Conservation (phyloP, 2,888 invertebrate species). For the Tetramorium bicarinatum region DNA sequence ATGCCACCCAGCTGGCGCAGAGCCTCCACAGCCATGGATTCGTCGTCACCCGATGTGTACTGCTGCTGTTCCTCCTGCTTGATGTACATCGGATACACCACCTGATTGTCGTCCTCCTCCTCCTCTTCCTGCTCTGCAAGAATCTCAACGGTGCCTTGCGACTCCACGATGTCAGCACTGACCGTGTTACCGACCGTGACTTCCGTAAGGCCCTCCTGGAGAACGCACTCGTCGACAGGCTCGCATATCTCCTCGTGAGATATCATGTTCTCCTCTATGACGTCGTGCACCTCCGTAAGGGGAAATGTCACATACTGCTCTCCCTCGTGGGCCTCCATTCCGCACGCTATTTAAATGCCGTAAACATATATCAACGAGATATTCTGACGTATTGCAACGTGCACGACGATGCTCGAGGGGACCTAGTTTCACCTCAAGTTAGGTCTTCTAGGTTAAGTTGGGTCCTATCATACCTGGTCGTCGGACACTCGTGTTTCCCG, state of each 20-base stretch:
- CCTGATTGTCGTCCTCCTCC: slow-evolving; percentile 77
- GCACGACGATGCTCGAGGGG: not conserved
- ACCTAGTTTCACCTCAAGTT: slow-evolving; percentile 79
- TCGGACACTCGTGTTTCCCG: not conserved
- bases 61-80: slow-evolving; percentile 82
- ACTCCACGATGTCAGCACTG: slow-evolving; percentile 71
- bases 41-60: slow-evolving; percentile 84
- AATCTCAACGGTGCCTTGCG: slow-evolving; percentile 78
- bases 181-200: slow-evolving; percentile 69
- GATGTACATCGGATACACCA: slow-evolving; percentile 80
- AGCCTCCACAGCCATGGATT: slow-evolving; percentile 87
- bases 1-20: slow-evolving; percentile 86
- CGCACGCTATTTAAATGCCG: slow-evolving; percentile 16
- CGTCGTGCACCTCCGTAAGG: slow-evolving; percentile 78
- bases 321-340: slow-evolving; percentile 81
- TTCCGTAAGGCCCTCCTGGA: slow-evolving; percentile 75
- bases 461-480: slow-evolving; percentile 65
- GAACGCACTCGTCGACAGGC: slow-evolving; percentile 78
- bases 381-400: not conserved
- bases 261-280: slow-evolving; percentile 78
- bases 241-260: slow-evolving; percentile 84
- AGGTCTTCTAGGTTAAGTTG: slow-evolving; percentile 70
- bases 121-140: slow-evolving; percentile 73
- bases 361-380: not conserved
- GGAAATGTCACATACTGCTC: slow-evolving; percentile 83